Percentiles rank a stretch among this genome's conserved stretches.
Conservation (phyloP, 2,888 invertebrate genomes). For the Rhagonycha lutea region DNA sequence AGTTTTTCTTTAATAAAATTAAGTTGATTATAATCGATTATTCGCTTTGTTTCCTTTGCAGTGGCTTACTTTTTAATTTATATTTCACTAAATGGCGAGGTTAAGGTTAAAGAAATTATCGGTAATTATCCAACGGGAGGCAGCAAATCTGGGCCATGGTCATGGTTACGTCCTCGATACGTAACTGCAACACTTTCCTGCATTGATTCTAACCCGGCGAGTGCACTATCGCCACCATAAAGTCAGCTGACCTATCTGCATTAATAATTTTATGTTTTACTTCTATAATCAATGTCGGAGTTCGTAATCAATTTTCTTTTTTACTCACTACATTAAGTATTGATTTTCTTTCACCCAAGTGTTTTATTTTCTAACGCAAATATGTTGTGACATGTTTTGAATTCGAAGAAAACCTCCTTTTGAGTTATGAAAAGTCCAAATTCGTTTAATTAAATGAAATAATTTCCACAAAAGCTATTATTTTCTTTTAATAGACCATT, state of each 20-base stretch:
- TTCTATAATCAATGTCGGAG: background rate
- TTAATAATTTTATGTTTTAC: background rate
- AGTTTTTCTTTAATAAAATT: too few species aligned
- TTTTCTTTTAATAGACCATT: background rate
- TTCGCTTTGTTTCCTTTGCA: too few species aligned
- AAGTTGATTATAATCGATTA: background rate
- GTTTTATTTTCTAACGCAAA: background rate
- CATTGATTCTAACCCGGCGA: background rate
- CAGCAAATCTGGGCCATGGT: background rate
- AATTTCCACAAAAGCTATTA: background rate
- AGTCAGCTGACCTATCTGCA: background rate
- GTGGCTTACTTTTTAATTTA: too few species aligned
- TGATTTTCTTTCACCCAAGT: background rate
- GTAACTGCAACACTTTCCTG: background rate
- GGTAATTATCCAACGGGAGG: background rate
- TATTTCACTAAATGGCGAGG: background rate
- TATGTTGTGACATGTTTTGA: background rate
- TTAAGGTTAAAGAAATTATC: background rate
- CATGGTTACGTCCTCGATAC: background rate
- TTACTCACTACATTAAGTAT: background rate
- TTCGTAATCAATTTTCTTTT: background rate
- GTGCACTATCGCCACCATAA: background rate
- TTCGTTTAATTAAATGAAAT: background rate
- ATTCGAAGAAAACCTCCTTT: background rate
- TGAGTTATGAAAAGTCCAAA: background rate